These are phyloP conservation scores for Chrysodeixis includens DNA, from an alignment of 2,888 invertebrate genomes.

Conservation along the genomic window DNA sequence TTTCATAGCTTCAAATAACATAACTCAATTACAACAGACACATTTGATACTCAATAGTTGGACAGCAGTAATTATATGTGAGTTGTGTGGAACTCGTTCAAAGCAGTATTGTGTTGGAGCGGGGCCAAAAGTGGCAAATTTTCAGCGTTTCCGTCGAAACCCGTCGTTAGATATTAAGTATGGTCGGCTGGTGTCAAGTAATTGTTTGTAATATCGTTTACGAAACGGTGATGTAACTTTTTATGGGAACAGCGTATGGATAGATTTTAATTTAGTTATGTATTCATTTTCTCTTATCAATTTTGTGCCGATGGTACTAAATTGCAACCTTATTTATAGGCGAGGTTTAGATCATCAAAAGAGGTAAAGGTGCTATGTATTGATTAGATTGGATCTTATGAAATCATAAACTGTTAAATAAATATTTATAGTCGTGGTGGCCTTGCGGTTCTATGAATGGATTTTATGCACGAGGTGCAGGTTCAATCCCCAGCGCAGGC, in stretches of 20 bases:
- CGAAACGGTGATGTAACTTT: not conserved
- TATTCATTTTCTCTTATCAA: too few relatives aligned
- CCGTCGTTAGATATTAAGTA: conserved; percentile 31
- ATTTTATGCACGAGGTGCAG: too few relatives aligned
- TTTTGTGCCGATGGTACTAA: too few relatives aligned
- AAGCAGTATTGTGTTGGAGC: conserved; percentile 20
- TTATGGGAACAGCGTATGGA: not conserved
- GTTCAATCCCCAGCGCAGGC: too few relatives aligned
- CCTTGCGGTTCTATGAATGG: too few relatives aligned
- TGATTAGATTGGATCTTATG: too few relatives aligned
- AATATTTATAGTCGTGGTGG: too few relatives aligned
- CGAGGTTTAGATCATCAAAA: too few relatives aligned
- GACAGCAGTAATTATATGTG: conserved; percentile 9
- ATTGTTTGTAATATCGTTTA: not conserved
- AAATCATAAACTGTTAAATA: too few relatives aligned
- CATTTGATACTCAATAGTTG: conserved; percentile 22
- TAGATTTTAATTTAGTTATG: too few relatives aligned
- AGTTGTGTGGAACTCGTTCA: conserved; percentile 13
- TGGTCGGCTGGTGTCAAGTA: conserved; percentile 10
- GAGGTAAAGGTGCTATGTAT: too few relatives aligned
- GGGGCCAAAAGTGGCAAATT: conserved; percentile 39
- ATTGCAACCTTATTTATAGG: too few relatives aligned
- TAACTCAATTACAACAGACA: not conserved
- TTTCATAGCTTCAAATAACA: not conserved
- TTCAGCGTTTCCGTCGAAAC: conserved; percentile 35